Conservation (phyloP, 2,113 vertebrate genomes). For the Anser cygnoides region DNA sequence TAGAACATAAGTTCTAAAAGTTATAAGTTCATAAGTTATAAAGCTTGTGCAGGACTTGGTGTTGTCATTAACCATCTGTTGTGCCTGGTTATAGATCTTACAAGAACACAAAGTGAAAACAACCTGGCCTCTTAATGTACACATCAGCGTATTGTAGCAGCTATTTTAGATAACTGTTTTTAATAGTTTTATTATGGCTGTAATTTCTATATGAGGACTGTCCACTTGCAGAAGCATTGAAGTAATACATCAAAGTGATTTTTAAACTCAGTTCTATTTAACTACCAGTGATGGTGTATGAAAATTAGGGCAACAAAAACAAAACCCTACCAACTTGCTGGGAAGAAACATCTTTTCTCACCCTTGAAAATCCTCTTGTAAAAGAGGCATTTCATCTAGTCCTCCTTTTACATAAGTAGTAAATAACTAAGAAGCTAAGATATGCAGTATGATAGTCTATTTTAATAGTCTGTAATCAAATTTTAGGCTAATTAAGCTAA, state of each 20-base stretch:
- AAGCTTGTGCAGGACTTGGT: conserved; percentile 47
- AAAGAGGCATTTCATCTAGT: conserved; percentile 19
- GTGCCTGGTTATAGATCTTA: conserved; percentile 27
- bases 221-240: not conserved
- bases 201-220: conserved; percentile 1
- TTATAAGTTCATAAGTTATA: not conserved
- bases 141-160: conserved; percentile 66
- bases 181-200: conserved; percentile 34
- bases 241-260: not conserved
- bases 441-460: conserved; percentile 20
- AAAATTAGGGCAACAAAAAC: not conserved
- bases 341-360: not conserved
- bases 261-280: not conserved
- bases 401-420: conserved; percentile 20
- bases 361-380: not conserved
- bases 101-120: not conserved
- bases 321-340: not conserved
- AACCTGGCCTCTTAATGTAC: conserved; percentile 25
- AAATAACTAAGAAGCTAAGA: not conserved
- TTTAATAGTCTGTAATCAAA: conserved; percentile 23
- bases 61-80: conserved; percentile 39
- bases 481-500: conserved; percentile 43
- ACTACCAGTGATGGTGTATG: not conserved
- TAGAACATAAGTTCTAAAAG: conserved; percentile 4
- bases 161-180: conserved; percentile 53